A percentile compares a stretch with the other conserved stretches of the same genome.
phyloP scores from a whole-genome alignment of 2,113 vertebrate species.

The Eretmodus cyanostictus region DNA sequence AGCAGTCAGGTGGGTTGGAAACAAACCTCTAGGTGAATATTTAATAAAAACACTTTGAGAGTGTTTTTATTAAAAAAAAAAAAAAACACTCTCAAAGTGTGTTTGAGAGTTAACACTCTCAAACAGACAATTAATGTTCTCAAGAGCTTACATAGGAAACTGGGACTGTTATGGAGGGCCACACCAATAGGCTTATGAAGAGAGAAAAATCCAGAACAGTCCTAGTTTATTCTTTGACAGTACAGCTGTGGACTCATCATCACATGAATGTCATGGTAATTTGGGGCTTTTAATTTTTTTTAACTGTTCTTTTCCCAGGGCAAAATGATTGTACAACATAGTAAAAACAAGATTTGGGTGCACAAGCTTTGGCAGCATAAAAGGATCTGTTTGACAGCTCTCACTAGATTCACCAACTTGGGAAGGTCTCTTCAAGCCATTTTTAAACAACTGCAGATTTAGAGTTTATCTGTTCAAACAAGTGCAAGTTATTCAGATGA shows the following conservation, averaged over 20 bases:
- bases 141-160: accelerated
- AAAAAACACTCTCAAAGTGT: too few relatives aligned
- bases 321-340: not conserved
- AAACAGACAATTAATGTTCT: not conserved
- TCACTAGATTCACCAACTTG: not conserved
- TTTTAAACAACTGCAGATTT: not conserved
- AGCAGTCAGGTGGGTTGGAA: not conserved
- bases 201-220: not conserved
- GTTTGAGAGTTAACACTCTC: too few relatives aligned
- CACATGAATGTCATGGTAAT: not conserved
- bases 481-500: not conserved
- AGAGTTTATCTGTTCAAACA: not conserved
- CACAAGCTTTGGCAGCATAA: not conserved
- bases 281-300: not conserved
- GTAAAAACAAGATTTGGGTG: not conserved
- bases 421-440: not conserved
- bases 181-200: not conserved
- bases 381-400: not conserved
- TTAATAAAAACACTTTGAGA: not conserved
- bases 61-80: too few relatives aligned
- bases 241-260: not conserved
- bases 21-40: not conserved
- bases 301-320: not conserved
- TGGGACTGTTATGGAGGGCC: not conserved
- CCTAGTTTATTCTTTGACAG: accelerated